phyloP scores from a whole-genome alignment of 64 coral and sea anemone genomes.

The Orbicella faveolata region DNA sequence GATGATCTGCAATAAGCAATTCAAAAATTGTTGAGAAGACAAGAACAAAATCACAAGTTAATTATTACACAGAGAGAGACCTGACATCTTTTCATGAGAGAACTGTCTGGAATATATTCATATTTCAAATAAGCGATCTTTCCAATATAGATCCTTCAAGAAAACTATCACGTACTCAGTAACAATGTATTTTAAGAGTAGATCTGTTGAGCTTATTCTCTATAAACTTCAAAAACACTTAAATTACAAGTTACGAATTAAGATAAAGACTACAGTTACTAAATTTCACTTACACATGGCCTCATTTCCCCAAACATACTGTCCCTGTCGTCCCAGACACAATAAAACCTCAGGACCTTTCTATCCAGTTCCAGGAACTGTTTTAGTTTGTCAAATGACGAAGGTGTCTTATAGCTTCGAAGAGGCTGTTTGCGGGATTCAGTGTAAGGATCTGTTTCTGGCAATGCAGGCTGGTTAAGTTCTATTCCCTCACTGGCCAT shows the following conservation, averaged over 20 bases:
- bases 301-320: conserved; percentile 99
- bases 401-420: conserved; percentile 85
- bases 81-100: not conserved
- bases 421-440: conserved; percentile 86
- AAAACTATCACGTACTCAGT: no score
- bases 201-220: no score
- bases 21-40: not conserved
- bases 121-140: not conserved
- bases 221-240: no score
- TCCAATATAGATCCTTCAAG: no score
- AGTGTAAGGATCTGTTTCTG: conserved; percentile 73
- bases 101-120: not conserved
- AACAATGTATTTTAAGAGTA: no score
- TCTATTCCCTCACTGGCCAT: conserved; percentile 99
- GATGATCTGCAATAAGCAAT: conserved; percentile 65
- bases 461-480: conserved; percentile 63
- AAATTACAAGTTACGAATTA: no score
- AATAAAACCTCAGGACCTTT: conserved; percentile 95
- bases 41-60: not conserved
- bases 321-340: conserved; percentile 99
- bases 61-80: not conserved
- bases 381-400: conserved; percentile 93
- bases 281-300: conserved; percentile 82
- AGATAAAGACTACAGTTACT: not conserved
- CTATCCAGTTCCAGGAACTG: conserved; percentile 93